A percentile compares a stretch with the other conserved stretches of the same genome.
phyloP scores from a whole-genome alignment of 1,140 invertebrate genomes.

The Harlomillsia oculata region DNA sequence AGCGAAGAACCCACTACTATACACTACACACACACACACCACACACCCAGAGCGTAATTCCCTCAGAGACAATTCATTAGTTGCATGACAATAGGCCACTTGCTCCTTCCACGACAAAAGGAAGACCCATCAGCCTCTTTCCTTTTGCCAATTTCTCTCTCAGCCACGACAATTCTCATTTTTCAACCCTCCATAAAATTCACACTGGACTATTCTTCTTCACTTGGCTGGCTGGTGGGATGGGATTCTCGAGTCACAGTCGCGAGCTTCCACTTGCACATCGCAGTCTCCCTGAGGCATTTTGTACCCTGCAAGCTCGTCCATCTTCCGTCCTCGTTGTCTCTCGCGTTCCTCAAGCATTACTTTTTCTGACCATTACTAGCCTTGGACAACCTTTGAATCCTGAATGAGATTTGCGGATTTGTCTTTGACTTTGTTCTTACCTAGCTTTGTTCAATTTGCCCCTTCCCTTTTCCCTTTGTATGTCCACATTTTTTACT shows the following conservation, averaged over 20 bases:
- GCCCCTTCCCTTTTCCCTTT: too few relatives aligned
- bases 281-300: not conserved
- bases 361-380: slow-evolving; percentile 4
- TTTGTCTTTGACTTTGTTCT: not conserved
- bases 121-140: slow-evolving; percentile 8
- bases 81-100: slow-evolving; percentile 19
- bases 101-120: slow-evolving; percentile 13
- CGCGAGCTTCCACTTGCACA: not conserved
- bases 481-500: too few relatives aligned
- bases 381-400: slow-evolving; percentile 8
- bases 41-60: slow-evolving; percentile 15
- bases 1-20: not conserved
- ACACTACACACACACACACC: too few relatives aligned
- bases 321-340: slow-evolving; percentile 1
- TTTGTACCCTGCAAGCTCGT: slow-evolving; percentile 1
- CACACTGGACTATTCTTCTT: slow-evolving; percentile 11
- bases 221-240: not conserved
- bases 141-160: slow-evolving; percentile 11
- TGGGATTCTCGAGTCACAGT: not conserved
- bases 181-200: slow-evolving; percentile 18
- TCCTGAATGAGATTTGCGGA: slow-evolving; percentile 4
- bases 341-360: slow-evolving; percentile 1
- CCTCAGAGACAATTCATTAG: slow-evolving; percentile 22
- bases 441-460: too few relatives aligned
- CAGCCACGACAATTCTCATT: slow-evolving; percentile 11